These are phyloP conservation scores for Lepidurus arcticus DNA, from an alignment of 1,140 invertebrate species.

Conservation along the genomic window DNA sequence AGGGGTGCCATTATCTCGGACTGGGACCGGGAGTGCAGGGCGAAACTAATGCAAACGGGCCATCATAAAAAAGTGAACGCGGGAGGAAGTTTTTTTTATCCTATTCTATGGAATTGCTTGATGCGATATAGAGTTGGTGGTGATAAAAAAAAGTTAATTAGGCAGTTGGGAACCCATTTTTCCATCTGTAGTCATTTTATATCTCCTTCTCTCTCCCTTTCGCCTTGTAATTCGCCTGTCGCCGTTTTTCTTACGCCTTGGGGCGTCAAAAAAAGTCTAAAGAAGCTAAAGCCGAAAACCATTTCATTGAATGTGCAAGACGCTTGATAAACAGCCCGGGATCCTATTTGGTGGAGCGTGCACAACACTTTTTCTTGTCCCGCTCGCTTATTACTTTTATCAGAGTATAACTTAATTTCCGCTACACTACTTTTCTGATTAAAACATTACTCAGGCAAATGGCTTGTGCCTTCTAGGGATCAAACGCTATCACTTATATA, in stretches of 20 bases:
- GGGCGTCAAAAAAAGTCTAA: background rate
- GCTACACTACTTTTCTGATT: background rate
- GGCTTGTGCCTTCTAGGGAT: constrained; percentile 7
- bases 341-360: background rate
- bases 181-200: background rate
- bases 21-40: background rate
- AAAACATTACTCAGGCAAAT: constrained; percentile 10
- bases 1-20: constrained; percentile 1
- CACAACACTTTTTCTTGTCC: background rate
- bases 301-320: background rate
- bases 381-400: background rate
- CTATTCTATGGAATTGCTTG: constrained; percentile 2
- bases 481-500: background rate
- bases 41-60: background rate
- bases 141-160: constrained; percentile 7
- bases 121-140: background rate
- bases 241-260: background rate
- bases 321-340: background rate
- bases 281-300: background rate
- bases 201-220: background rate
- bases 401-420: constrained; percentile 9
- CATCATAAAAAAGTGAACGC: background rate
- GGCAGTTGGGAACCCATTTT: constrained; percentile 7
- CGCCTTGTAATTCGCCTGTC: background rate
- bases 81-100: background rate